Percentiles rank a stretch among this genome's conserved stretches.
phyloP scores from a whole-genome alignment of 2,113 vertebrate species.

The Diphyllodes magnificus region DNA sequence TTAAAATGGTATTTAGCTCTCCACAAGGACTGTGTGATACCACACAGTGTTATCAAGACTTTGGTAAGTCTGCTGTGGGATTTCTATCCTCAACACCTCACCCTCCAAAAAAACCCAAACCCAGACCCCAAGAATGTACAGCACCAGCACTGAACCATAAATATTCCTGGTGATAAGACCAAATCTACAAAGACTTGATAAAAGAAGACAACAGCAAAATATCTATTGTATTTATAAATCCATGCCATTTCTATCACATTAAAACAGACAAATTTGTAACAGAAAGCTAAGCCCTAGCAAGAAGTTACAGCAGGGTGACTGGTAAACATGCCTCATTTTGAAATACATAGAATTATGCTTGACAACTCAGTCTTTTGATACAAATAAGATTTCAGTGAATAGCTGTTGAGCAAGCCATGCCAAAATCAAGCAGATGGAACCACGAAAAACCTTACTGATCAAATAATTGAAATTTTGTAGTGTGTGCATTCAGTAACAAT shows the following conservation, averaged over 20 bases:
- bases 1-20: background rate
- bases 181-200: background rate
- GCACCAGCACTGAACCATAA: background rate
- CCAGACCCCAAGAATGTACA: background rate
- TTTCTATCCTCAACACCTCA: background rate
- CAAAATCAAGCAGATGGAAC: background rate
- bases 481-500: background rate
- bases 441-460: background rate
- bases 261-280: background rate
- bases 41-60: background rate
- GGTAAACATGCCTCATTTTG: background rate
- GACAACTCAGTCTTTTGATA: background rate
- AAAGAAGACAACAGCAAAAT: background rate
- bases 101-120: too few relatives aligned
- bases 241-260: background rate
- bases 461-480: background rate
- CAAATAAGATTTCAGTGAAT: background rate
- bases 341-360: background rate
- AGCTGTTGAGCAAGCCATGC: background rate
- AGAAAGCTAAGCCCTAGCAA: background rate
- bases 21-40: background rate
- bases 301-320: background rate
- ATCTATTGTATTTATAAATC: background rate
- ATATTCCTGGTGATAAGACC: background rate
- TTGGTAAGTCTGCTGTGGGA: background rate